These are phyloP conservation scores for Mayetiola destructor DNA, from an alignment of 2,888 invertebrate genomes.

Conservation along the genomic window DNA sequence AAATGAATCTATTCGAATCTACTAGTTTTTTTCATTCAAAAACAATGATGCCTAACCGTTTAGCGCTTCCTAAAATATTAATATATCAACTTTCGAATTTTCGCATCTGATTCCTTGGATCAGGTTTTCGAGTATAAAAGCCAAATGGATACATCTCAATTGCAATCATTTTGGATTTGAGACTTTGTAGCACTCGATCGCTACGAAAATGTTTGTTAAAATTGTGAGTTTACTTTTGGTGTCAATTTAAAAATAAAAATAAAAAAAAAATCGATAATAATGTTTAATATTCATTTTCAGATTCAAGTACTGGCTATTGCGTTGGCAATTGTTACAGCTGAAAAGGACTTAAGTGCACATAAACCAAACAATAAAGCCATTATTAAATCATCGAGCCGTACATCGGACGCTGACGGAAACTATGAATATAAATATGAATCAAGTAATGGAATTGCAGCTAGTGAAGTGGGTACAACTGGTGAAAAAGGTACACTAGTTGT, in stretches of 20 bases:
- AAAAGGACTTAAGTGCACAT: not conserved
- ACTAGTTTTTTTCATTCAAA: too few species aligned
- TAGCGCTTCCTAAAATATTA: too few species aligned
- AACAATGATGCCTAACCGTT: too few species aligned
- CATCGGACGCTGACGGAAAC: not conserved
- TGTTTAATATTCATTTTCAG: not conserved
- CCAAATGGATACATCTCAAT: too few species aligned
- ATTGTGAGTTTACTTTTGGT: too few species aligned
- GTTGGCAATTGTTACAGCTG: not conserved
- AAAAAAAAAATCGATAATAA: not conserved
- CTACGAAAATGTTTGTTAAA: not conserved
- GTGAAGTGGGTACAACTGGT: not conserved
- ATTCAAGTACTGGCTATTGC: too few species aligned
- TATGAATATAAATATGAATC: not conserved
- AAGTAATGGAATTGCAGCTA: not conserved
- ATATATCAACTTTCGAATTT: too few species aligned
- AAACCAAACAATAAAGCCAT: not conserved
- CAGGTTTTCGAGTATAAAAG: not conserved
- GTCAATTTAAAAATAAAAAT: not conserved
- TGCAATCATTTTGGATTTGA: not conserved
- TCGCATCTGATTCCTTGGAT: too few species aligned
- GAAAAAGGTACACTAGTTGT: too few species aligned
- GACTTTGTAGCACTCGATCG: too few species aligned
- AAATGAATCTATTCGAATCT: too few species aligned
- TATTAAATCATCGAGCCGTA: not conserved